These are phyloP conservation scores for Tiaroga cobitis DNA, from an alignment of 2,797 vertebrate genomes.

Conservation along the genomic window DNA sequence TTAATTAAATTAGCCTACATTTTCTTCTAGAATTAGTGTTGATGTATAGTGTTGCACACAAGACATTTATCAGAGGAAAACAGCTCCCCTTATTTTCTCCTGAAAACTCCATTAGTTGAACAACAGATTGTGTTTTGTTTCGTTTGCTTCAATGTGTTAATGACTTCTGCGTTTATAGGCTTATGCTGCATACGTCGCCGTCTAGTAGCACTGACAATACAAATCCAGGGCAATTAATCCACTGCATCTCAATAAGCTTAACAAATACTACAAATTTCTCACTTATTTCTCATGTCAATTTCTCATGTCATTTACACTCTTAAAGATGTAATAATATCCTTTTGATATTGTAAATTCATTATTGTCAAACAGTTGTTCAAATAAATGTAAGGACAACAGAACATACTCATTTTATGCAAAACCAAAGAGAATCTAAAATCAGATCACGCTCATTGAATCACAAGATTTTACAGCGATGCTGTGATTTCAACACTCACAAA, in stretches of 20 bases:
- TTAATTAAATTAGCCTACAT: conserved; percentile 24
- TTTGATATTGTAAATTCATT: neutral
- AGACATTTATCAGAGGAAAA: conserved; percentile 33
- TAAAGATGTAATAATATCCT: no score
- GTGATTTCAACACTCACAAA: neutral
- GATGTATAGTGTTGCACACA: conserved; percentile 4
- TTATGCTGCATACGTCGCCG: neutral
- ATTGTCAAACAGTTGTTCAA: neutral
- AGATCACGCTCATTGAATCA: neutral
- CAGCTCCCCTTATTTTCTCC: neutral
- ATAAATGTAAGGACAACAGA: neutral
- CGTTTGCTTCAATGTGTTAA: conserved; percentile 34
- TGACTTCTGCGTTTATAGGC: conserved; percentile 14
- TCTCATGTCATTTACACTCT: no score
- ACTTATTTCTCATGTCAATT: no score
- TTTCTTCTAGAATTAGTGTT: conserved; percentile 14
- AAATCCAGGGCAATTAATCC: conserved; percentile 24
- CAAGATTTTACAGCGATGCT: neutral
- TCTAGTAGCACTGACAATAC: conserved; percentile 24
- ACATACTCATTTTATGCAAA: neutral
- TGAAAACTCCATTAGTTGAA: conserved; percentile 40
- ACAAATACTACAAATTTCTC: conserved; percentile 2
- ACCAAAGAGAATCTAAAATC: neutral
- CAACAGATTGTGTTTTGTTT: conserved; percentile 44
- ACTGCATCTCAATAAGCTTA: neutral